Base-by-base conservation (phyloP, 2,113 vertebrate species). In the Gymnobelideus leadbeateri region DNA sequence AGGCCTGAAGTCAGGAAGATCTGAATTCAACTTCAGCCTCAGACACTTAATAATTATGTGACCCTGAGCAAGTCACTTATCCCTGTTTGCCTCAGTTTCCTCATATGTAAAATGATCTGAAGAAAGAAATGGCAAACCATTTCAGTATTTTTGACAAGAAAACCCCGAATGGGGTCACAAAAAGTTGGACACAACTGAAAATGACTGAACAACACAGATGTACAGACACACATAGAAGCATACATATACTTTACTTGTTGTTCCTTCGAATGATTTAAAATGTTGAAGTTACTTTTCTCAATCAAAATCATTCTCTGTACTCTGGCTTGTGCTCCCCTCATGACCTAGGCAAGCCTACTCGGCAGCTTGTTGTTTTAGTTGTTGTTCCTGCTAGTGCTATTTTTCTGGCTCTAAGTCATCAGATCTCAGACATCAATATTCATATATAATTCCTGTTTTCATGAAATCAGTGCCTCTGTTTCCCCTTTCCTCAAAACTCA, bases 221-320 rank as follows among this genome's bases (percentile, higher is more conserved):
- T 43, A 21, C 37, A 77, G 0, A 61, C 11, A n/a, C 51, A 51
- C 51, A 51, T 9, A 51, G 0, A 68, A n/a, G 14, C 12, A 84
- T 8, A 84, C 7, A 23, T 0, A 84, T 2, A 8, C n/a, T 84
- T 84, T 84, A n/a, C n/a, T 84, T 89, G 23, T 21, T 54, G 19
- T 11, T 54, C 52, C 47, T 96, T 93, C 94, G 77, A 92, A 14
- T 11, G 3, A 89, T 47, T 46, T 91, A 57, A 68, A 52, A 68
- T 52, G 84, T 51, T 89, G 11, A 93, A 89, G 6, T 24, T 23
- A 49, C 7, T 6, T 95, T 95, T 50, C 77, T 93, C 92, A 93
- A 91, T 23, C 5, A 50, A 93, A 89, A 52, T 7, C 57, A 16
- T 26, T 28, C 21, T 52, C 25, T 68, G 31, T 24, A n/a, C 0